Conservation (phyloP, 2,888 invertebrate genomes). For the Achlya flavicornis region DNA sequence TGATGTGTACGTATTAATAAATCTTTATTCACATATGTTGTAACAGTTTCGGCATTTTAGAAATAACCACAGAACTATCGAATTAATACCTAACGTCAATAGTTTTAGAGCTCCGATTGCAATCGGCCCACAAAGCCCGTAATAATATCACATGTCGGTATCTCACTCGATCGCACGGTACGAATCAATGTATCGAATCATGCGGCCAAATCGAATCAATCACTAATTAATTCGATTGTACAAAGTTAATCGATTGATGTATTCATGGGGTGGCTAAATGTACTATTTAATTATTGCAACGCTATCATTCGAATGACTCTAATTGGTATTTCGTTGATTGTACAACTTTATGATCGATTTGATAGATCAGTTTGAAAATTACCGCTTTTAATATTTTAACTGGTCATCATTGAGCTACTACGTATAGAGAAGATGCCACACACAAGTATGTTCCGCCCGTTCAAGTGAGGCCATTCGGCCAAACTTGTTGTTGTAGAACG, state of each 20-base stretch:
- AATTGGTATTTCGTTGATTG: not conserved
- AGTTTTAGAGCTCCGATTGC: not conserved
- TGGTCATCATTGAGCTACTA: too few relatives aligned
- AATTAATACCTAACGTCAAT: not conserved
- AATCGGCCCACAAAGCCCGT: not conserved
- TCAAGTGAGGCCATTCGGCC: too few relatives aligned
- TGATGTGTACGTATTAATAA: too few relatives aligned
- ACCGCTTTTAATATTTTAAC: not conserved
- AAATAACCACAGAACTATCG: not conserved
- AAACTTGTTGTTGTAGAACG: too few relatives aligned
- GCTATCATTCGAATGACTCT: not conserved
- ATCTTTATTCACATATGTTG: too few relatives aligned
- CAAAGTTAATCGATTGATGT: constrained; percentile 5
- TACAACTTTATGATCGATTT: not conserved
- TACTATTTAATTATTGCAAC: not conserved
- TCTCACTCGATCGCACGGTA: not conserved
- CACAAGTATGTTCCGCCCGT: too few relatives aligned
- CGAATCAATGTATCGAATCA: constrained; percentile 2
- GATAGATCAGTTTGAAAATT: not conserved
- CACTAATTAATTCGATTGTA: constrained; percentile 2
- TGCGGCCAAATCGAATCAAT: constrained; percentile 1
- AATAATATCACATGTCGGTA: not conserved
- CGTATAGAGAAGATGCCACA: too few relatives aligned
- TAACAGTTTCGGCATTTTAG: not conserved
- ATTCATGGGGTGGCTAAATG: not conserved